Percentiles rank a stretch among this genome's conserved stretches.
Conservation (phyloP, 2,797 vertebrate genomes). For the Dicrostonyx torquatus region DNA sequence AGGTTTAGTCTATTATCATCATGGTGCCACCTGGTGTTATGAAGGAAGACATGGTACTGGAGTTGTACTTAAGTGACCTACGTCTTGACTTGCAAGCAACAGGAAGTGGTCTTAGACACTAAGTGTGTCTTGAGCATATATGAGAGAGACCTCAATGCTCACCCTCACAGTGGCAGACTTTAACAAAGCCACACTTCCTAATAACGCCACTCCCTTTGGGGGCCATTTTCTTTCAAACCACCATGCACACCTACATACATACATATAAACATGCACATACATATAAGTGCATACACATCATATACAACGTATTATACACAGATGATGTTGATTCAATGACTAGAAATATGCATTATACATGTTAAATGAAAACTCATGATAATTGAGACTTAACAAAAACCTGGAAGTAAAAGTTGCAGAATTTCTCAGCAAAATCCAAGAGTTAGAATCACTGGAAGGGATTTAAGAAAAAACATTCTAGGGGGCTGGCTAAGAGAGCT, state of each 20-base stretch:
- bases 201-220: no score
- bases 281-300: not conserved
- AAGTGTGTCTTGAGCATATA: no score
- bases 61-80: no score
- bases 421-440: constrained; percentile 15
- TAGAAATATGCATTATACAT: not conserved
- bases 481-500: not conserved
- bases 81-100: no score
- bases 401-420: not conserved
- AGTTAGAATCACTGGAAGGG: not conserved
- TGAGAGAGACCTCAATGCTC: no score
- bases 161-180: no score
- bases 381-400: not conserved
- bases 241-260: not conserved
- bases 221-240: no score
- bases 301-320: not conserved
- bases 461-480: not conserved
- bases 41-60: no score
- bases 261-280: not conserved
- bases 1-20: no score
- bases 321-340: not conserved
- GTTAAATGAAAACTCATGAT: not conserved
- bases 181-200: no score
- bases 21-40: no score
- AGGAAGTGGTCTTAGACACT: no score